A percentile compares a stretch with the other conserved stretches of the same genome.
These are phyloP conservation scores for Dermatemys mawii DNA, from an alignment of 2,113 vertebrate species.

Conservation along the genomic window DNA sequence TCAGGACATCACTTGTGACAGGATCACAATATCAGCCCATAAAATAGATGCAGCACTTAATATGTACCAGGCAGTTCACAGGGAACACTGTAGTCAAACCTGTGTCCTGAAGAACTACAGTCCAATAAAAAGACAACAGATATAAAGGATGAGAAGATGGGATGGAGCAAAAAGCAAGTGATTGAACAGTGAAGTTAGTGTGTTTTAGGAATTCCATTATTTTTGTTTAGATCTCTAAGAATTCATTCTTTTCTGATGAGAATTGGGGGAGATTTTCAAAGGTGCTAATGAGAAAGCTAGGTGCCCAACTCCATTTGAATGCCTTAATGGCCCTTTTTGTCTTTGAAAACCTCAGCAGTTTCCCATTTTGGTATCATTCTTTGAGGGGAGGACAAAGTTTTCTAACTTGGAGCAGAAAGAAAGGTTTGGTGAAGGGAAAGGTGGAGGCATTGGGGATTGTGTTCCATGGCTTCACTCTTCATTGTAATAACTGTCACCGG, in stretches of 20 bases:
- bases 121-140: background rate
- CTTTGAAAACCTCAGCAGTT: background rate
- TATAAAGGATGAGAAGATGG: background rate
- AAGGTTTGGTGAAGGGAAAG: background rate
- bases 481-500: background rate
- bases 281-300: background rate
- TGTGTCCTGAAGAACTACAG: background rate
- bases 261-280: background rate
- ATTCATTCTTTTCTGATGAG: background rate
- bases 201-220: background rate
- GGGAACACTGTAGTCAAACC: rapidly evolving
- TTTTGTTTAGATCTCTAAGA: background rate
- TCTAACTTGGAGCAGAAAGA: background rate
- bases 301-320: background rate
- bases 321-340: background rate
- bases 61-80: background rate
- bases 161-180: background rate
- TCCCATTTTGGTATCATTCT: background rate
- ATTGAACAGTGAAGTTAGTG: background rate
- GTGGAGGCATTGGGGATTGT: rapidly evolving
- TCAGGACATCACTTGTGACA: background rate
- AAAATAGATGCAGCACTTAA: background rate
- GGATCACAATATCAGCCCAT: background rate
- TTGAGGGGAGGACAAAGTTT: background rate
- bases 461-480: background rate